phyloP scores from a whole-genome alignment of 1,140 invertebrate species.

The Linepithema humile region DNA sequence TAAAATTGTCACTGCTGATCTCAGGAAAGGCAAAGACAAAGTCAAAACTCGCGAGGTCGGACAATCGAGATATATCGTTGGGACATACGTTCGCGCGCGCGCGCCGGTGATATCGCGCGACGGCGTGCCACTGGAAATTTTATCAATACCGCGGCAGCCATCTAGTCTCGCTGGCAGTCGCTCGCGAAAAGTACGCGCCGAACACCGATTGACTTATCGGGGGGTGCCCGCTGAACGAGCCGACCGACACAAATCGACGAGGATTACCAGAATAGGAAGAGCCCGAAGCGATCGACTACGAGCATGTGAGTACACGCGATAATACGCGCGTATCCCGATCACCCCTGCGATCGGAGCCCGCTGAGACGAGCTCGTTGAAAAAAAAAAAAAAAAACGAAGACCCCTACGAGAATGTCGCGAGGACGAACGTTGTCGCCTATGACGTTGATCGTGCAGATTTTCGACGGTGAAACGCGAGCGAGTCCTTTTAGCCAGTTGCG shows the following conservation, averaged over 20 bases:
- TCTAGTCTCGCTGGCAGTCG: constrained; percentile 76
- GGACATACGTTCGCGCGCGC: constrained; percentile 37
- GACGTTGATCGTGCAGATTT: neutral
- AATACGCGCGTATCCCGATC: neutral
- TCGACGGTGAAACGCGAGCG: too few relatives aligned
- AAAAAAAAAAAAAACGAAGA: neutral
- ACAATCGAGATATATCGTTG: constrained; percentile 66
- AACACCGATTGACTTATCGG: constrained; percentile 58
- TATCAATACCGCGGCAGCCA: constrained; percentile 81
- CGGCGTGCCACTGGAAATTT: constrained; percentile 77
- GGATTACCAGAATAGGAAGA: constrained; percentile 54
- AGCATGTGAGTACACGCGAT: constrained; percentile 75
- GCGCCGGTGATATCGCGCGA: constrained; percentile 60
- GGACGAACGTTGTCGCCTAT: neutral
- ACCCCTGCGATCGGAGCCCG: neutral
- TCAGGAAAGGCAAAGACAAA: neutral
- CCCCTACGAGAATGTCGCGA: neutral
- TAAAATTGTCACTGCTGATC: neutral
- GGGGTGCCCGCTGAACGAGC: constrained; percentile 27
- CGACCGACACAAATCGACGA: constrained; percentile 44
- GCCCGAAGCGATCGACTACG: constrained; percentile 53
- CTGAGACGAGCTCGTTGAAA: too few relatives aligned
- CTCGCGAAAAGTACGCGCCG: constrained; percentile 74
- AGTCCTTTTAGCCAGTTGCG: too few relatives aligned
- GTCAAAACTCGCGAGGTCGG: constrained; percentile 38